Conservation (phyloP, 2,113 vertebrate genomes). For the Tamias sibiricus region DNA sequence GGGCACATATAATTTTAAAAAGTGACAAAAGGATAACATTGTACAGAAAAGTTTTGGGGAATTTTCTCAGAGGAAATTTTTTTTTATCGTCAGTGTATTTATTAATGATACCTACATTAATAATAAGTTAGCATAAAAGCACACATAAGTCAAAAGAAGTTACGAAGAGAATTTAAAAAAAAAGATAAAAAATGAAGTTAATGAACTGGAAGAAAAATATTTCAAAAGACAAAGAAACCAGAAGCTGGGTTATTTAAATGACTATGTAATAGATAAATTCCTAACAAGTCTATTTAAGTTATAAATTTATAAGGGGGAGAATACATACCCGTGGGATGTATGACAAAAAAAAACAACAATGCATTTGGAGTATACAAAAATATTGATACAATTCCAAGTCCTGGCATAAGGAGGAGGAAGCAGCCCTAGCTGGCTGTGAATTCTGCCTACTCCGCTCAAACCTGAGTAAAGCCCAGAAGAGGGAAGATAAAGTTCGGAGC, state of each 20-base stretch:
- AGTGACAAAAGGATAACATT: neutral
- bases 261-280: neutral
- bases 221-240: neutral
- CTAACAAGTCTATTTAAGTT: neutral
- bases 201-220: neutral
- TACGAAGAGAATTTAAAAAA: neutral
- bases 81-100: neutral
- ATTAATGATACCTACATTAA: neutral
- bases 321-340: neutral
- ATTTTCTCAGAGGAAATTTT: neutral
- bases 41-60: neutral
- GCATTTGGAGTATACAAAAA: neutral
- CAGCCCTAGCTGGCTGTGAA: too few relatives aligned
- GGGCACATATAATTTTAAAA: neutral
- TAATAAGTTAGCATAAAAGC: neutral
- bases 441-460: too few relatives aligned
- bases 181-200: neutral
- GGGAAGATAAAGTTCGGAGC: neutral
- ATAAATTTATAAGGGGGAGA: neutral
- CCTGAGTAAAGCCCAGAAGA: too few relatives aligned
- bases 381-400: neutral
- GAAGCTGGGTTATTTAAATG: neutral
- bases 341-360: neutral
- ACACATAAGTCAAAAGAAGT: neutral
- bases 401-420: too few relatives aligned